Percentiles rank a stretch among this genome's conserved stretches.
Evolutionary conservation across 2,888 invertebrate species (phyloP).

Genomic region (Laspeyria flexula): DNA sequence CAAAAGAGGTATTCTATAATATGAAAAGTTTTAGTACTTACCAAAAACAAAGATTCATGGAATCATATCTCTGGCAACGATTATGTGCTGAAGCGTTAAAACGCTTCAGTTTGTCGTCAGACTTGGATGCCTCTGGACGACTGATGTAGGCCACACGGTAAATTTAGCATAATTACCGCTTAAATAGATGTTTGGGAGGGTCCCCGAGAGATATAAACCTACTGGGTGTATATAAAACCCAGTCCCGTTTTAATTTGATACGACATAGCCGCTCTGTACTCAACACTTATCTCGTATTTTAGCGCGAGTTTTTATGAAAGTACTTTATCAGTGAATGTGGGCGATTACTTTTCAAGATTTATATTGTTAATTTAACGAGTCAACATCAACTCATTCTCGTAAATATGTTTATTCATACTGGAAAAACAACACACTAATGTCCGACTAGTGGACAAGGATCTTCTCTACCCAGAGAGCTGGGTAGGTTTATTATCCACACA

Average conservation of each 20-base stretch:
- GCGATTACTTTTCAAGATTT: conserved; percentile 33
- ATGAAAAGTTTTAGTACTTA: not conserved
- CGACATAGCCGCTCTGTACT: not conserved
- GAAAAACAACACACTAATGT: too few relatives aligned
- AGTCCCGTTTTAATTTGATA: conserved; percentile 18
- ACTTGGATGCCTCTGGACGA: conserved; percentile 20
- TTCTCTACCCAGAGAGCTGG: too few relatives aligned
- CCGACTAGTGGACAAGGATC: too few relatives aligned
- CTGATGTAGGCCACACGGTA: conserved; percentile 56
- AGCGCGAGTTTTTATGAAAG: conserved; percentile 26
- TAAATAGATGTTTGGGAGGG: conserved; percentile 44
- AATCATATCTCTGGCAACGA: conserved; percentile 30
- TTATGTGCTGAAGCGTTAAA: conserved; percentile 38
- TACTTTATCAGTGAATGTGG: conserved; percentile 25
- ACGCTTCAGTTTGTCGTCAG: conserved; percentile 39
- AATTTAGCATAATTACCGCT: conserved; percentile 60
- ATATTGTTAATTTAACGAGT: conserved; percentile 29
- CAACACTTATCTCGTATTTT: conserved; percentile 23
- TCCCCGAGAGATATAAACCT: conserved; percentile 32
- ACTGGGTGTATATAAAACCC: conserved; percentile 12
- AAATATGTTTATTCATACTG: conserved; percentile 19
- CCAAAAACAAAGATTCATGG: conserved; percentile 2
- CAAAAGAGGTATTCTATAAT: too few relatives aligned
- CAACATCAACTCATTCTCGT: conserved; percentile 17
- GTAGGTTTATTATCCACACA: too few relatives aligned